Conservation (phyloP, 2,797 vertebrate genomes). For the Capromys pilorides region DNA sequence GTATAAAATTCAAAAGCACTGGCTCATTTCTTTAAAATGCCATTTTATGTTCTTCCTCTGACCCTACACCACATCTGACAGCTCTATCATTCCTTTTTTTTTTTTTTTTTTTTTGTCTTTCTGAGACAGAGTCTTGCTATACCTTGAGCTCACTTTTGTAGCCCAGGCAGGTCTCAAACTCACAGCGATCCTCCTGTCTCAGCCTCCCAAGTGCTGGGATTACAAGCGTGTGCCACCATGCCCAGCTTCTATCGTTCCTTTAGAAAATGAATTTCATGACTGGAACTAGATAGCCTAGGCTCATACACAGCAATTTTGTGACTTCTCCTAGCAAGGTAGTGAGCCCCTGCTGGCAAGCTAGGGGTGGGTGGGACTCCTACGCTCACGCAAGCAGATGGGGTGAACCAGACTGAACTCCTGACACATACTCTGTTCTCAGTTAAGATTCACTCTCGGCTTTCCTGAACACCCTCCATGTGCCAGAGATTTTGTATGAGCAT, state of each 20-base stretch:
- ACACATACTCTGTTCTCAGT: accelerated
- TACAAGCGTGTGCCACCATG: too few species aligned
- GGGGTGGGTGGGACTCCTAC: not conserved
- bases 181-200: too few species aligned
- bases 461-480: accelerated
- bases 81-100: not conserved
- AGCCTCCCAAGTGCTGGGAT: too few species aligned
- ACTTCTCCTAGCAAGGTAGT: not conserved
- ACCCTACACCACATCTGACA: not conserved
- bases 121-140: too few species aligned
- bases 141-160: too few species aligned
- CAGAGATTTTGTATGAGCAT: too few species aligned
- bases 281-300: not conserved
- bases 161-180: too few species aligned
- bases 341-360: not conserved
- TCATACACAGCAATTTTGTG: not conserved
- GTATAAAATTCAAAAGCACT: not conserved
- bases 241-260: not conserved
- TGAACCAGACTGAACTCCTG: accelerated
- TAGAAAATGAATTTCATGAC: not conserved
- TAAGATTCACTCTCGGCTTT: not conserved
- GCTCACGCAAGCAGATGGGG: not conserved
- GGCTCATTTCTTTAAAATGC: not conserved
- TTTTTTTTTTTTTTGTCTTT: too few species aligned
- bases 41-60: not conserved